These are phyloP conservation scores for Meganola albula DNA, from an alignment of 2,888 invertebrate species.

Conservation along the genomic window DNA sequence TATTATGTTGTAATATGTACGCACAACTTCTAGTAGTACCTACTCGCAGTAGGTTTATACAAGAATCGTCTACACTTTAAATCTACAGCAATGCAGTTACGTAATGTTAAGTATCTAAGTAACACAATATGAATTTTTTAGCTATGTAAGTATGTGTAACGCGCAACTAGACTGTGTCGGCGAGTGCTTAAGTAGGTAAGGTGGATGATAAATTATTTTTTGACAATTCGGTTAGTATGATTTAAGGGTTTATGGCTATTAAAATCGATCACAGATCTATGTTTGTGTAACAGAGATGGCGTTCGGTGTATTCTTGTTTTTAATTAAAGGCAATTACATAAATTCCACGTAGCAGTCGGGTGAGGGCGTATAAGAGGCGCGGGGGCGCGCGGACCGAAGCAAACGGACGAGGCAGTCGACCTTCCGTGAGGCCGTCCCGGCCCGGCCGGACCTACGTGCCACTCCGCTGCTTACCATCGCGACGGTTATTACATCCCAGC, in stretches of 20 bases:
- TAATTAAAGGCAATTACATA: conserved; percentile 73
- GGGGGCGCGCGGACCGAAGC: conserved; percentile 26
- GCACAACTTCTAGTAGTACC: too few relatives aligned
- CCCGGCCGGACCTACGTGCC: conserved; percentile 50
- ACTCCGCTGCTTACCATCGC: conserved; percentile 46
- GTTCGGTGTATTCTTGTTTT: conserved; percentile 57
- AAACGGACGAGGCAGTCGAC: conserved; percentile 60
- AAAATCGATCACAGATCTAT: conserved; percentile 28
- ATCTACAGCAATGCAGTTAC: too few relatives aligned
- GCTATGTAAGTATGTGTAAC: too few relatives aligned
- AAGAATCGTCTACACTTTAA: too few relatives aligned
- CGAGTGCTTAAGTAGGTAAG: too few relatives aligned
- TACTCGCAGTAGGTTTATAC: too few relatives aligned
- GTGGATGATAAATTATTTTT: too few relatives aligned
- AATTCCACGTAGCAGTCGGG: conserved; percentile 70
- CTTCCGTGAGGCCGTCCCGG: conserved; percentile 73
- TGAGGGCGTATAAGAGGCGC: conserved; percentile 29
- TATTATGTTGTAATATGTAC: too few relatives aligned
- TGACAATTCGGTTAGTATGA: too few relatives aligned
- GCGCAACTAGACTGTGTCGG: too few relatives aligned
- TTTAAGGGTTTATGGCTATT: conserved; percentile 25
- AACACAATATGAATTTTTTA: too few relatives aligned
- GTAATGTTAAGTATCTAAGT: too few relatives aligned
- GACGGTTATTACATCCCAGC: conserved; percentile 24
- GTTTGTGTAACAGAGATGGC: conserved; percentile 41